phyloP scores from a whole-genome alignment of 2,888 invertebrate genomes.

The Anthophora plumipes region DNA sequence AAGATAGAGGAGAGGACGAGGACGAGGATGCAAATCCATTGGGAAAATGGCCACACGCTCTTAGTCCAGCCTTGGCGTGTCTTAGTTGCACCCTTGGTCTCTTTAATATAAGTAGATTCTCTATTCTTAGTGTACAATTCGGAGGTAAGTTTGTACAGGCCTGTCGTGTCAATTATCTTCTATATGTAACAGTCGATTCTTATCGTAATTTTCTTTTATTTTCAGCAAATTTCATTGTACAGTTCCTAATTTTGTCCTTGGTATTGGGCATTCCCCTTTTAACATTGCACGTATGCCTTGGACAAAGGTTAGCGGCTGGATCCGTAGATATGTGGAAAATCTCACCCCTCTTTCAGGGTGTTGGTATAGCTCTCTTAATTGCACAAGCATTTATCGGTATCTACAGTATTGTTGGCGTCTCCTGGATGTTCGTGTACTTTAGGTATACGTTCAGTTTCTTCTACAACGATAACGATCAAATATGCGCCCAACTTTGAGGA shows the following conservation, averaged over 20 bases:
- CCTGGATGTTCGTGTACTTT: constrained; percentile 96
- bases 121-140: constrained; percentile 94
- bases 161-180: too few relatives aligned
- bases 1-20: constrained; percentile 80
- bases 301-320: constrained; percentile 93
- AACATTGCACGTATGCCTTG: constrained; percentile 93
- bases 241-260: constrained; percentile 93
- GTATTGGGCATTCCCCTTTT: constrained; percentile 93
- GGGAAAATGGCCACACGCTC: constrained; percentile 89
- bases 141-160: constrained; percentile 87
- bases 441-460: constrained; percentile 70
- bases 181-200: background rate
- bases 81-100: constrained; percentile 94
- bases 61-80: constrained; percentile 92
- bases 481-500: background rate
- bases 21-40: constrained; percentile 86
- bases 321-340: constrained; percentile 97
- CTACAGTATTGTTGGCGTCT: constrained; percentile 95
- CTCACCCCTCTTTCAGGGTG: constrained; percentile 95
- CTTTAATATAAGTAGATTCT: constrained; percentile 95
- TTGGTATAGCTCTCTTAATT: constrained; percentile 92
- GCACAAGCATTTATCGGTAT: constrained; percentile 93
- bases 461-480: background rate
- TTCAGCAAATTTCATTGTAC: constrained; percentile 93
- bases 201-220: constrained; percentile 78